These are phyloP conservation scores for Grantiella picta DNA, from an alignment of 2,113 vertebrate genomes.

Conservation along the genomic window DNA sequence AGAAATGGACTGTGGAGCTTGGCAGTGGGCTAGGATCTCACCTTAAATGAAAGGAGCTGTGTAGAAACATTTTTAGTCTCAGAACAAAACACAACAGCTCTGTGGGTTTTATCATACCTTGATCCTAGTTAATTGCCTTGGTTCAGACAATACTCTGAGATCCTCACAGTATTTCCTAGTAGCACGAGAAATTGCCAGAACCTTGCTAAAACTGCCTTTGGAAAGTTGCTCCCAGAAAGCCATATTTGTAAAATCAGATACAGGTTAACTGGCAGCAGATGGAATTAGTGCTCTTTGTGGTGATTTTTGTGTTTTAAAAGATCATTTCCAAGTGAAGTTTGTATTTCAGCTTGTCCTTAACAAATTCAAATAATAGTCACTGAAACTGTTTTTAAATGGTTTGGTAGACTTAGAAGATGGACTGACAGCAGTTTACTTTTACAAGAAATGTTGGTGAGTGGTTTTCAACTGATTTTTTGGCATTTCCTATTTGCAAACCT, in stretches of 20 bases:
- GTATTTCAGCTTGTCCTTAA: background rate
- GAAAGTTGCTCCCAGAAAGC: background rate
- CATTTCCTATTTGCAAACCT: background rate
- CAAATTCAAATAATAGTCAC: background rate
- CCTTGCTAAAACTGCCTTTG: background rate
- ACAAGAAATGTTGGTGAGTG: background rate
- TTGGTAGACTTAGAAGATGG: background rate
- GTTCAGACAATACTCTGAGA: background rate
- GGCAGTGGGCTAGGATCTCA: background rate
- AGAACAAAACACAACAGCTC: background rate
- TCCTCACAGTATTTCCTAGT: background rate
- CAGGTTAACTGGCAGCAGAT: background rate
- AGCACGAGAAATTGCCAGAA: background rate
- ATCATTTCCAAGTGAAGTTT: background rate
- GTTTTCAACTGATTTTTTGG: background rate
- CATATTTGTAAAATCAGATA: background rate
- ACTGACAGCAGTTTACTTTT: background rate
- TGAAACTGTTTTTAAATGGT: background rate
- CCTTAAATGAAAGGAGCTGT: background rate
- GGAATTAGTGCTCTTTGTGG: background rate
- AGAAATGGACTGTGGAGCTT: background rate
- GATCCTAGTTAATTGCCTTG: background rate
- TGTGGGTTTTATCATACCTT: background rate
- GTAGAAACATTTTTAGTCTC: background rate
- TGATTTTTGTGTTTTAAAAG: background rate